These are phyloP conservation scores for Dipodomys merriami DNA, from an alignment of 2,113 vertebrate genomes.

Conservation along the genomic window DNA sequence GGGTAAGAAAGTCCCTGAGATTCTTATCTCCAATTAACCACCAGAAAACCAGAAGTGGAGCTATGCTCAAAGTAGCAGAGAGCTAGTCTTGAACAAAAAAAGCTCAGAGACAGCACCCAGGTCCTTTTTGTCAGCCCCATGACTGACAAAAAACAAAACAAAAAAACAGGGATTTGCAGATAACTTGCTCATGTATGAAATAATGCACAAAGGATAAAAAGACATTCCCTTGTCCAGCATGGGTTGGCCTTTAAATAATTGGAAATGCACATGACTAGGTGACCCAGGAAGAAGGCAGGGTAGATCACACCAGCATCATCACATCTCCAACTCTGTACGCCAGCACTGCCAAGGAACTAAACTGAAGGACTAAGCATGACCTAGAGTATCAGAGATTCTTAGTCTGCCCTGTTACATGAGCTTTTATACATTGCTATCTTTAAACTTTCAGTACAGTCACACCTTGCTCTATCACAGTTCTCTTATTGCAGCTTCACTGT, in stretches of 20 bases:
- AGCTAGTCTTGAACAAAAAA: no score
- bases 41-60: no score
- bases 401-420: not conserved
- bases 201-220: no score
- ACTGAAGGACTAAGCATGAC: accelerated
- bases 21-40: no score
- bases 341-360: not conserved
- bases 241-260: not conserved
- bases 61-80: no score
- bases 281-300: not conserved
- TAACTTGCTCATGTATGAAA: not conserved
- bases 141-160: no score
- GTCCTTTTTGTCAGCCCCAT: no score
- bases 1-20: no score
- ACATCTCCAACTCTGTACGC: not conserved
- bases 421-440: not conserved
- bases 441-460: not conserved
- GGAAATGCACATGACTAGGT: not conserved
- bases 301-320: accelerated
- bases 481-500: no score
- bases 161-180: not conserved
- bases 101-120: no score
- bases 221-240: accelerated
- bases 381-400: no score
- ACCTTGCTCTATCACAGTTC: no score